Evolutionary conservation across 2,113 vertebrate genomes (phyloP).

Genomic region (Fulmarus glacialis): DNA sequence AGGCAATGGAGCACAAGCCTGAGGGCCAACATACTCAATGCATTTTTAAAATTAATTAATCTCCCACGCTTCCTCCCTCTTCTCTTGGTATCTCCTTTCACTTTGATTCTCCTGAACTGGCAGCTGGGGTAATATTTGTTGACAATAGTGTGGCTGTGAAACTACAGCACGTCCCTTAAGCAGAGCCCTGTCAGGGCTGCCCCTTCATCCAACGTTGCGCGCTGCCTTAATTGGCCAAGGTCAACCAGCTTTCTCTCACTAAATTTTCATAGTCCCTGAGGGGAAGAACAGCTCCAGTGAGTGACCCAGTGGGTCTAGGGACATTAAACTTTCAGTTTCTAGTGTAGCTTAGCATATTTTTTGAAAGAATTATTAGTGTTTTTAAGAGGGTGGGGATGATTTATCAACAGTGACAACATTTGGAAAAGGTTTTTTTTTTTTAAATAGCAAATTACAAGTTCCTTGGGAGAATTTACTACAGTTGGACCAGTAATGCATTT

Average conservation of each 20-base stretch:
- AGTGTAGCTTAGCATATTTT: neutral
- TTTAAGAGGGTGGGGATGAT: neutral
- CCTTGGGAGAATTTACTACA: neutral
- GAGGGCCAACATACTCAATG: neutral
- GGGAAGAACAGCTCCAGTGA: neutral
- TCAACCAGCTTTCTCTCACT: conserved; percentile 48
- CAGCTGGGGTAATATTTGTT: conserved; percentile 38
- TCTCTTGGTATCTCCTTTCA: neutral
- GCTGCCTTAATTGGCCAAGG: conserved; percentile 61
- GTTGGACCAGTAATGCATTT: neutral
- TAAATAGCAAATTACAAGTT: neutral
- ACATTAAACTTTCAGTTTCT: neutral
- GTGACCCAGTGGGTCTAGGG: neutral
- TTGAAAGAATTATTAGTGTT: neutral
- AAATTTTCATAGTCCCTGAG: neutral
- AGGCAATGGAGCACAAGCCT: neutral
- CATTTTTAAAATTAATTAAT: conserved; percentile 41
- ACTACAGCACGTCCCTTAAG: neutral
- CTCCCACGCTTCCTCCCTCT: neutral
- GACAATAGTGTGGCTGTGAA: conserved; percentile 2
- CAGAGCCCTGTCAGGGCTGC: neutral
- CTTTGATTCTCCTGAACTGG: neutral
- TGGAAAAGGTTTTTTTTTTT: neutral
- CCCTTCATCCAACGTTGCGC: neutral
- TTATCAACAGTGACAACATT: neutral